Base-by-base conservation (phyloP, 2,797 vertebrate genomes). In the Notolabrus celidotus region DNA sequence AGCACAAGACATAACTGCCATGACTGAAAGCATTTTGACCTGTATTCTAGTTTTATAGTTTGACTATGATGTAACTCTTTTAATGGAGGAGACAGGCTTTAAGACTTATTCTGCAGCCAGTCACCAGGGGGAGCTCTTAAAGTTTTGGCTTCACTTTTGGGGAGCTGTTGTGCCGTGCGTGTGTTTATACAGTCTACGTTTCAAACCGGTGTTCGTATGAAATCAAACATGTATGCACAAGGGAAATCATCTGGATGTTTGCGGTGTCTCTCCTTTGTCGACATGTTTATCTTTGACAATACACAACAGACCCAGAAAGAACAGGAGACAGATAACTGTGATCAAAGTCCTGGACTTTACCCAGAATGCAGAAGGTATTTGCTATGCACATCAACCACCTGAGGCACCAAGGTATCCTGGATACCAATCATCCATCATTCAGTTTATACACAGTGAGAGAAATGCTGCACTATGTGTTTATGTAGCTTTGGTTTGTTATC, bases 361-460 rank as follows among this genome's bases (percentile, higher is more conserved):
- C 39, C 53, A 66, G 39, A 42, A 57, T 27, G n/a, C 64, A 55
- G 60, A 52, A 68, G 79, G 77, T 77, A 53, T 83, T 80, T 84
- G 71, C 59, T 80, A 84, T 86, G 72, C 57, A 73, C 62, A 34
- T 68, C 41, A 12, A 69, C 52, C 61, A 52, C 46, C 74, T 67
- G 67, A 68, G 57, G 55, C 69, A 31, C 73, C n/a, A 20, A 71
- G 52, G 64, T 65, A 65, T 56, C 76, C 49, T 41, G 53, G 77
- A 77, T 74, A 52, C 55, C 51, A 46, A 63, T 79, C 71, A 79
- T 85, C 74, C 43, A 54, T 82, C 65, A 19, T 19, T 42, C 17
- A 14, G 71, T 53, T 55, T 19, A 58, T 29, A 57, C 52, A 55
- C 41, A 56, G 42, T 41, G 49, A 70, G 45, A 62, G 49, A 20